phyloP scores from a whole-genome alignment of 2,888 invertebrate species.

The Pollenia angustigena region DNA sequence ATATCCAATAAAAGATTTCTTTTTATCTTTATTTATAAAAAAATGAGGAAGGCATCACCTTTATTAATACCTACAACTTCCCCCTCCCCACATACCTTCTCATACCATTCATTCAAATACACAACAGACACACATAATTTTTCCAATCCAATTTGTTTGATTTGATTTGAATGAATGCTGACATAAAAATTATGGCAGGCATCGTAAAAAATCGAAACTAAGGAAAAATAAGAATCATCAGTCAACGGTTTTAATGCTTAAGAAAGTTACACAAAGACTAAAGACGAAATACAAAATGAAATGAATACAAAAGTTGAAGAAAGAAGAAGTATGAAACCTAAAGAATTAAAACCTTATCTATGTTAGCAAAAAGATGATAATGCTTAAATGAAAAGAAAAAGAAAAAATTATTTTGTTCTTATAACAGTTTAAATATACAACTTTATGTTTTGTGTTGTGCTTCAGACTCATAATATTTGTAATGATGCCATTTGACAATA shows the following conservation, averaged over 20 bases:
- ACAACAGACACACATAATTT: constrained; percentile 34
- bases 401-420: background rate
- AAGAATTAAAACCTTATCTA: constrained; percentile 64
- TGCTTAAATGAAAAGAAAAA: constrained; percentile 26
- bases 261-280: constrained; percentile 21
- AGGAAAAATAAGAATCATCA: constrained; percentile 62
- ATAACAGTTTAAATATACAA: background rate
- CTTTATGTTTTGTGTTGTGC: constrained; percentile 2
- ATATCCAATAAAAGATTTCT: background rate
- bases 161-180: constrained; percentile 74
- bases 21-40: background rate
- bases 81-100: background rate
- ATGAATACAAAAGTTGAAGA: background rate
- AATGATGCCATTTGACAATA: constrained; percentile 75
- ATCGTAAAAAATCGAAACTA: constrained; percentile 20
- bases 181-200: constrained; percentile 69
- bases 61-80: no score
- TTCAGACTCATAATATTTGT: constrained; percentile 51
- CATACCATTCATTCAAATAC: constrained; percentile 6
- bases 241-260: constrained; percentile 50
- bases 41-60: background rate
- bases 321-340: constrained; percentile 28
- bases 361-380: constrained; percentile 40
- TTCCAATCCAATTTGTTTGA: constrained; percentile 71
- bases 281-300: constrained; percentile 15